Conservation (phyloP, 2,797 vertebrate genomes). For the Decapterus maruadsi region DNA sequence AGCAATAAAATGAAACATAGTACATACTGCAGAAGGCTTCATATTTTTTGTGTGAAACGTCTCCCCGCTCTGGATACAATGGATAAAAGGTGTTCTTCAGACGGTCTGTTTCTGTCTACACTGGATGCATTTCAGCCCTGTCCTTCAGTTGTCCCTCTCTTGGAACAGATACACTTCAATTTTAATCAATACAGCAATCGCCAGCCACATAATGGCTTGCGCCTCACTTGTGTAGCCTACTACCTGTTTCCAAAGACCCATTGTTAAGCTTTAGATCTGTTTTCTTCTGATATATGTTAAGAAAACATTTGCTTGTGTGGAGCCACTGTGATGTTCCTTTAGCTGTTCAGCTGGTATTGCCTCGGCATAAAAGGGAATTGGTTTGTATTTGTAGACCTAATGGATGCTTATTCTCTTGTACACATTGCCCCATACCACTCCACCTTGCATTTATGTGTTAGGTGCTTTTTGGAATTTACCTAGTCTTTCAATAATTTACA, state of each 20-base stretch:
- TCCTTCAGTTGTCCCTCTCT: slow-evolving; percentile 7
- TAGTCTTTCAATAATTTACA: slow-evolving; percentile 17
- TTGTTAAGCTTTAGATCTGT: slow-evolving; percentile 20
- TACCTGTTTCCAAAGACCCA: slow-evolving; percentile 11
- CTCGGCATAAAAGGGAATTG: slow-evolving; percentile 9
- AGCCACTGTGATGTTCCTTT: slow-evolving; percentile 20
- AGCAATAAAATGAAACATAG: neutral
- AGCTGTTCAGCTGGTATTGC: slow-evolving; percentile 22
- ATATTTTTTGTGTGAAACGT: neutral
- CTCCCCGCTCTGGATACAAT: neutral
- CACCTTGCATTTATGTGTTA: slow-evolving; percentile 10
- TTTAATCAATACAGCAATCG: slow-evolving; percentile 19
- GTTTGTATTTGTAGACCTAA: slow-evolving; percentile 25
- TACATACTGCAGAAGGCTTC: neutral
- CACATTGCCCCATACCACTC: neutral
- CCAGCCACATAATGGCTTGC: neutral
- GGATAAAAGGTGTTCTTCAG: slow-evolving; percentile 8
- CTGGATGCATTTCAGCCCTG: slow-evolving; percentile 3
- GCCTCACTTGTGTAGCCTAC: neutral
- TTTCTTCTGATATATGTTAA: slow-evolving; percentile 12
- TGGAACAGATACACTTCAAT: slow-evolving; percentile 4
- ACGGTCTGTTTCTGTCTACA: neutral
- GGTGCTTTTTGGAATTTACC: slow-evolving; percentile 11
- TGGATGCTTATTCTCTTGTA: slow-evolving; percentile 12
- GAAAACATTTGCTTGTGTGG: slow-evolving; percentile 19